These are phyloP conservation scores for Popillia japonica DNA, from an alignment of 1,140 invertebrate genomes.

Conservation along the genomic window DNA sequence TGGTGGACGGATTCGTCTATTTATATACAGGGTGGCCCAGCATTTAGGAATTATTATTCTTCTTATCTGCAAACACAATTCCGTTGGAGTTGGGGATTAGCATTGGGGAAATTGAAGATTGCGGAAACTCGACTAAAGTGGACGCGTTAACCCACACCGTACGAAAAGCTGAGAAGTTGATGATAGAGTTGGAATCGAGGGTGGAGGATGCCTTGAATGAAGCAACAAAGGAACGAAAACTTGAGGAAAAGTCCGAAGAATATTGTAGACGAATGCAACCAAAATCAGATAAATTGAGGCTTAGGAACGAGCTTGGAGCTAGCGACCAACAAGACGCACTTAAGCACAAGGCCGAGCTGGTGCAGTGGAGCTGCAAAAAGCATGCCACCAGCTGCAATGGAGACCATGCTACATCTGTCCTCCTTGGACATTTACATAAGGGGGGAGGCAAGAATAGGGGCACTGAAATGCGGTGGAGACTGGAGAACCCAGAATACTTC, in stretches of 20 bases:
- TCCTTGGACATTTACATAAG: too few relatives aligned
- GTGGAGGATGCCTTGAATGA: constrained; percentile 90
- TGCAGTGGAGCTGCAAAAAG: too few relatives aligned
- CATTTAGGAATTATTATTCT: too few relatives aligned
- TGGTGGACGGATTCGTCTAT: background rate
- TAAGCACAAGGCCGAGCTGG: constrained; percentile 84
- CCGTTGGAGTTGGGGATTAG: too few relatives aligned
- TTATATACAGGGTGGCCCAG: background rate
- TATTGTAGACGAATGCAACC: constrained; percentile 78
- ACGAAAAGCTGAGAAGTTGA: constrained; percentile 86
- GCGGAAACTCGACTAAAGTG: too few relatives aligned
- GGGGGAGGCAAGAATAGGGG: too few relatives aligned
- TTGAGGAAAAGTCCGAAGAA: constrained; percentile 89
- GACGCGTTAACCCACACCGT: constrained; percentile 90
- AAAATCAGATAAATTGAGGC: constrained; percentile 71
- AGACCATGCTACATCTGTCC: too few relatives aligned
- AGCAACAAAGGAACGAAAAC: constrained; percentile 85
- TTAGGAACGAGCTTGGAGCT: constrained; percentile 65
- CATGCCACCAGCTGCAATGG: too few relatives aligned
- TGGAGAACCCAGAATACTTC: too few relatives aligned
- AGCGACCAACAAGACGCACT: constrained; percentile 78
- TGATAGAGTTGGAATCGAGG: constrained; percentile 84
- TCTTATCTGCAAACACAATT: too few relatives aligned
- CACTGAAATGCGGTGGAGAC: too few relatives aligned
- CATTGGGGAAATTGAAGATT: too few relatives aligned